Base-by-base conservation (phyloP, 2,797 vertebrate genomes). In the Gallirallus australis region DNA sequence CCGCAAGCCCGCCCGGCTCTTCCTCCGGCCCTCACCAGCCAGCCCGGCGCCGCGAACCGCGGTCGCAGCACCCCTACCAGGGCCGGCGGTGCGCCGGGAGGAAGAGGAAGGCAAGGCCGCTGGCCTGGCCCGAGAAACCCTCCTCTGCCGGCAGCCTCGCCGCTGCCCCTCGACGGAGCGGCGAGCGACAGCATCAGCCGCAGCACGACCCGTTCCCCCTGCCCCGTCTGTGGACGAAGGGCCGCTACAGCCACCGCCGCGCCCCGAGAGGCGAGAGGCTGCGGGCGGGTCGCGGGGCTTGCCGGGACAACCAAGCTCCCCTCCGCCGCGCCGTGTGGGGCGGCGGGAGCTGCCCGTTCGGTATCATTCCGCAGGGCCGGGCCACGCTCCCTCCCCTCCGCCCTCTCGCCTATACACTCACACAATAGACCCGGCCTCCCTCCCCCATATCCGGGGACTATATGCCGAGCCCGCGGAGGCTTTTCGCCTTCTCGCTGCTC, bases 361-460 rank as follows among this genome's bases (percentile, higher is more conserved):
- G 94, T 96, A 96, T 97, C 96, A 94, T 92, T 97, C 80, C 97
- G 94, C 97, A 72, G 68, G 66, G 77, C 90, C 94, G 68, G 60
- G 81, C 45, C 79, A 45, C 53, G 71, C 91, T 90, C 86, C 85
- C 85, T 91, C 94, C 60, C 90, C 77, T 93, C 92, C 83, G 77
- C 93, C 89, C 73, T 93, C 91, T 82, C 76, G 71, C 95, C 90
- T 80, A 82, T 90, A 70, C 95, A 82, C 64, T 77, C 94, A 31
- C 90, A 95, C 94, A 96, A 97, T 97, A 96, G 96, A 94, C 94
- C 95, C 96, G 96, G 96, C 95, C 94, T 95, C 88, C 96, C 96
- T 96, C 92, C 95, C 84, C 96, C 95, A 96, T 96, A 96, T 97
- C 96, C 95, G 95, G 97, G 97, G 97, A 96, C 97, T 97, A 96